Evolutionary conservation across 2,113 vertebrate genomes (phyloP), one percentile per base, ranked within the genome.

Genomic region (Pseudopipra pipra): DNA sequence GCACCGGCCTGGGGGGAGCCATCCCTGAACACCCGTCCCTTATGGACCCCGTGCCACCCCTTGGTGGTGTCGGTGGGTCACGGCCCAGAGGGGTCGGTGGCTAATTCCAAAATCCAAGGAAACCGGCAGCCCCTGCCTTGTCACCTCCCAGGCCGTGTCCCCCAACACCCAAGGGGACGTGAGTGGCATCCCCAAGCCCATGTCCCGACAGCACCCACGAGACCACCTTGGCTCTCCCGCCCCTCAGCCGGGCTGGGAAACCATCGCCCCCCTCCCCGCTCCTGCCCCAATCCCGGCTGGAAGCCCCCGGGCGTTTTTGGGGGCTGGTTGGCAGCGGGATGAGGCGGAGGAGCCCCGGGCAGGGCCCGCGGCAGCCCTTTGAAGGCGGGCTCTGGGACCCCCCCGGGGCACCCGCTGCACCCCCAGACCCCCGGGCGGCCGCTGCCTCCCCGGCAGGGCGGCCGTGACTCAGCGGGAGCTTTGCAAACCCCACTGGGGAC

Each of bases 391-490:
- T 71, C 61, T 37, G 52, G 75, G 84, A 25, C 35, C 84, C 25
- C 37, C 80, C 25, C 14, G 4, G n/a, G 47, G 88, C 79, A 73
- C 62, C 71, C 4, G 3, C 66, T 35, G 58, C 67, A 15, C 46
- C 76, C 85, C 30, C 52, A 20, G 47, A 81, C 52, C 85, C 80
- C 81, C 54, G 3, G 83, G 81, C 87, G 30, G 23, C 84, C 11
- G 7, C 75, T 49, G 84, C 20, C 59, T 55, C 43, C 56, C 51
- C 71, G 1, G 74, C 75, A 24, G 14, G 6, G 59, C 44, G 14
- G 78, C 85, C 47, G 24, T 97, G 96, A 97, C 83, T 96, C 96
- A 96, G n/a, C 17, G 37, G 43, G 81, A 82, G 89, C 92, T 71
- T 13, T 39, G 52, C 77, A 96, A 94, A 81, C 46, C 85, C 94